Evolutionary conservation across 35 echinoderm and acorn worm species (phyloP).

Genomic region (Holothuria glaberrima): DNA sequence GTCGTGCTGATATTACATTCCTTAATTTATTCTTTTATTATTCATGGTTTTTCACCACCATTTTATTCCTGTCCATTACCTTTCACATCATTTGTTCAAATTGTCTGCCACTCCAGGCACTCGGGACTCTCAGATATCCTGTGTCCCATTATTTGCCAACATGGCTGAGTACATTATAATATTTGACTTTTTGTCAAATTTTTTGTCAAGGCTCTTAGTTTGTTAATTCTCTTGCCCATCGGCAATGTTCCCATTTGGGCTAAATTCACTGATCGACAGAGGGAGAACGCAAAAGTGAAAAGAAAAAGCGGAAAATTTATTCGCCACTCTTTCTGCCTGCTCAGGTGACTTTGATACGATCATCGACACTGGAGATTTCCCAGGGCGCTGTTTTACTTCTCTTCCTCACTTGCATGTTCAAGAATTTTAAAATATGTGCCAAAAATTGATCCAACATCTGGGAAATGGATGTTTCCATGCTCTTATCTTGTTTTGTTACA

Average conservation of each 20-base stretch:
- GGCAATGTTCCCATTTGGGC: constrained; percentile 33
- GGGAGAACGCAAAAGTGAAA: not conserved
- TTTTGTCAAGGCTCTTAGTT: constrained; percentile 11
- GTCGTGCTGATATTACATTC: constrained; percentile 35
- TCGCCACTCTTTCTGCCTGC: constrained; percentile 2
- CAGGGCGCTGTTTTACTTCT: constrained; percentile 5
- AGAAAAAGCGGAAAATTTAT: constrained; percentile 1
- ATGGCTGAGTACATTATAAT: constrained; percentile 26
- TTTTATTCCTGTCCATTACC: constrained; percentile 16
- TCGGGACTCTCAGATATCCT: not conserved
- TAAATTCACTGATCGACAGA: constrained; percentile 29
- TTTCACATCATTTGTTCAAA: constrained; percentile 1
- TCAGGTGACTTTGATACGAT: constrained; percentile 48
- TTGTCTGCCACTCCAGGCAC: constrained; percentile 4
- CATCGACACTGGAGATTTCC: constrained; percentile 31
- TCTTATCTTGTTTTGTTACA: too few relatives aligned
- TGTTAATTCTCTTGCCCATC: not conserved
- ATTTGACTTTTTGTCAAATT: constrained; percentile 45
- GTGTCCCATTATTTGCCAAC: not conserved
- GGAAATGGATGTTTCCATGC: too few relatives aligned
- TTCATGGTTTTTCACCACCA: not conserved
- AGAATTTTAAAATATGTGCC: constrained; percentile 47
- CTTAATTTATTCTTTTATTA: constrained; percentile 37
- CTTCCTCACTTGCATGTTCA: not conserved
- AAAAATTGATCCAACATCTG: constrained; percentile 39